Evolutionary conservation across 2,113 vertebrate species (phyloP), one percentile per base, ranked within the genome.

Genomic region (Excalfactoria chinensis): DNA sequence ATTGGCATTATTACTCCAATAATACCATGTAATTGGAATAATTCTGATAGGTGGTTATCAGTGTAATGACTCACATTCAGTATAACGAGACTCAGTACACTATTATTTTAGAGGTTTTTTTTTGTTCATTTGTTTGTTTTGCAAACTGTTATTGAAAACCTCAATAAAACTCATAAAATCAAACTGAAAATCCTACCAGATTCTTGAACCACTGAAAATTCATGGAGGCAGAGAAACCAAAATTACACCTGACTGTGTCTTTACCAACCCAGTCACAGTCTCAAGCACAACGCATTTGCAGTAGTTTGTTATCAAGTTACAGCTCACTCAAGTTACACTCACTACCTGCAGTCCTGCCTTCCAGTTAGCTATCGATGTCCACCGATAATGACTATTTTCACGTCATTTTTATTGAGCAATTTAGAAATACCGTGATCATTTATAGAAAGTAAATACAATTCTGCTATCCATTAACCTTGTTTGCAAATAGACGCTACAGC

Each of bases 381-480:
- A 64, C 72, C 62, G 35, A 79, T 64, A 66, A 91, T 72, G 28
- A 59, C 30, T 78, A 15, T 25, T 90, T 66, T 75, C 25, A 20
- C 68, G 16, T 86, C 78, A 83, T 51, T 80, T 90, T 80, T 83
- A 64, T 28, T 86, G 63, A 91, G 58, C 48, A 89, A 77, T 94
- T 96, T 89, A 95, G 89, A 95, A 86, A 76, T 37, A 12, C 62
- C 23, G 2, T 41, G 40, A 88, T 77, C 64, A 75, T 67, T 94
- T 64, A 70, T 68, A 62, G 44, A 70, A 95, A 53, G 74, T 49
- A 95, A 95, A 94, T 23, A 93, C 48, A 84, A 55, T 73, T 58
- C 74, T 91, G 78, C 68, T 80, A 67, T 17, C 90, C n/a, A 63
- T 93, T 94, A 96, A 95, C 71, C 49, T 86, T 51, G 79, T 94